Evolutionary conservation across 2,113 vertebrate species (phyloP).

Genomic region (Paradoxurus hermaphroditus): DNA sequence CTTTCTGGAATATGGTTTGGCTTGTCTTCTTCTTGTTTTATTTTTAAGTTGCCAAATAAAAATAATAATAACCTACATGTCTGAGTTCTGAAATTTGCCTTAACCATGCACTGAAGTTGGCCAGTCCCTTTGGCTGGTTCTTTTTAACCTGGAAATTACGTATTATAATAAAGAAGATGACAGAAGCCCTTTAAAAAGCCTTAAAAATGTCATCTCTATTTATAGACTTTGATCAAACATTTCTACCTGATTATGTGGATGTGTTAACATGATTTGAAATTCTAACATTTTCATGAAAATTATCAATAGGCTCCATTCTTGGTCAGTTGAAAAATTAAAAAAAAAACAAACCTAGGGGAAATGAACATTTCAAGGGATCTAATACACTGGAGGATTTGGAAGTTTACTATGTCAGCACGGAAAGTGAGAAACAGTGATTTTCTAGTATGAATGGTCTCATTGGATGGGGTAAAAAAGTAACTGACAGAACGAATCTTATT

Average conservation of each 20-base stretch:
- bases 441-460: neutral
- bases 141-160: neutral
- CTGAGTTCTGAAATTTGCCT: neutral
- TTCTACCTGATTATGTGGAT: neutral
- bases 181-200: neutral
- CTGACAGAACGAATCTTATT: neutral
- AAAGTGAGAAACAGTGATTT: neutral
- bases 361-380: neutral
- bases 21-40: neutral
- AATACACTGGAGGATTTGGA: neutral
- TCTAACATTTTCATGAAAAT: neutral
- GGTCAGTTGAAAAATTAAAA: neutral
- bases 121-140: neutral
- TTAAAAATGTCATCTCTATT: conserved; percentile 1
- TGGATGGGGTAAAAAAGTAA: neutral
- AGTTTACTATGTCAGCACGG: neutral
- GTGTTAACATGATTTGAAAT: neutral
- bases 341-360: neutral
- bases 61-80: neutral
- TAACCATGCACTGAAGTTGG: neutral
- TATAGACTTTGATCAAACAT: conserved; percentile 30
- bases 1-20: neutral
- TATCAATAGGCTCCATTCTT: neutral
- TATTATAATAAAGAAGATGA: conserved; percentile 14
- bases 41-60: neutral